Base-by-base conservation (phyloP, 2,888 invertebrate species). In the Acanthoscelides obtectus region DNA sequence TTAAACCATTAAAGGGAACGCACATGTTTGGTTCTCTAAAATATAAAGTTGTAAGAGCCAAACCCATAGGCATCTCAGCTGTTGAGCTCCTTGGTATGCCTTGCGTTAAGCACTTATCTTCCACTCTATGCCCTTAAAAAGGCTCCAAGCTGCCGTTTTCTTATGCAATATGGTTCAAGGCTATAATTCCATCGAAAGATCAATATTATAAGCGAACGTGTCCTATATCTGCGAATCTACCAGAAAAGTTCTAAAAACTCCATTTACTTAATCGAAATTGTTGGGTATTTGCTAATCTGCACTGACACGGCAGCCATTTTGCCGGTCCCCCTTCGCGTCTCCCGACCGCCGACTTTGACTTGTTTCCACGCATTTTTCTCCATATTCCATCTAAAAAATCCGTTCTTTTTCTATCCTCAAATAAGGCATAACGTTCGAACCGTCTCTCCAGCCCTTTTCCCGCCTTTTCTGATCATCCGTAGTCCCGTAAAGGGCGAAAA, bases 301-400 rank as follows among this genome's bases (percentile, higher is more conserved):
- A 76, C 74, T 77, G 76, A 77, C 80, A 80, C 78, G 79, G 83
- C 83, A 80, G 83, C 84, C 84, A 84, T 84, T 83, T 84, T 84
- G 82, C 81, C 77, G 76, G 76, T 77, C 78, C 78, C 81, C 81
- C 78, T 80, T 78, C 78, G 76, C 79, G 77, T 80, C 81, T 75
- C 80, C 78, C 77, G 79, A 73, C 79, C 80, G 79, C 81, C 83
- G 84, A 84, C 84, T 82, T 83, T 79, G 77, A 69, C 74, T 72
- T 72, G 72, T 84, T 82, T 75, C 69, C 68, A 69, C 69, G 66
- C 72, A 65, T 72, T 79, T 83, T 82, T 83, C 76, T 70, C 66
- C 22, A 67, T 70, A 77, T 81, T 81, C 71, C 71, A 69, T 64
- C 25, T 20, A 63, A 73, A 79, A 81, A 79, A 77, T 76, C 68